A percentile compares a stretch with the other conserved stretches of the same genome.
Conservation (phyloP, 2,888 invertebrate genomes). For the Drosophila anomalipes region DNA sequence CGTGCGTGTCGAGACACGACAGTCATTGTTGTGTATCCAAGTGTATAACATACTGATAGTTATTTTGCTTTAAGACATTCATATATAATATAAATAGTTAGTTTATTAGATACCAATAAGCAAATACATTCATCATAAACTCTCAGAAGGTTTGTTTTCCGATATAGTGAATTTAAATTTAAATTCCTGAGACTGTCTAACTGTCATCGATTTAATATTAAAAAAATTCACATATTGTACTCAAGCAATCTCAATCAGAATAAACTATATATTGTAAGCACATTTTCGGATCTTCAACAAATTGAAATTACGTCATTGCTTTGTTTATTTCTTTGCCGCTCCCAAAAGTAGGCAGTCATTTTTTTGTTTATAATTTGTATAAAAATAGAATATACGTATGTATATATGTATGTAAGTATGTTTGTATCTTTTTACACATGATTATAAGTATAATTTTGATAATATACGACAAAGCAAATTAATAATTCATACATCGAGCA, state of each 20-base stretch:
- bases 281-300: background rate
- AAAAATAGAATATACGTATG: slow-evolving; percentile 4
- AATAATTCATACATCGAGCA: background rate
- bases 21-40: background rate
- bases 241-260: background rate
- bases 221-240: background rate
- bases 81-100: background rate
- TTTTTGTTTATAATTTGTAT: background rate
- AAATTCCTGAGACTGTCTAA: background rate
- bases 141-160: no score
- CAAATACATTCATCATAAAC: background rate
- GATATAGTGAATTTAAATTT: background rate
- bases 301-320: background rate
- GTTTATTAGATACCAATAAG: background rate
- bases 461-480: background rate
- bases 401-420: background rate
- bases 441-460: background rate
- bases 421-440: background rate
- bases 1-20: slow-evolving; percentile 19
- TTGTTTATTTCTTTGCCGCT: background rate
- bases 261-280: background rate
- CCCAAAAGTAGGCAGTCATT: background rate
- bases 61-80: background rate
- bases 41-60: background rate
- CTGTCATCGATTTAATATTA: background rate